Evolutionary conservation across 2,113 vertebrate genomes (phyloP), one percentile per base, ranked within the genome.

Genomic region (Pampusana beccarii): DNA sequence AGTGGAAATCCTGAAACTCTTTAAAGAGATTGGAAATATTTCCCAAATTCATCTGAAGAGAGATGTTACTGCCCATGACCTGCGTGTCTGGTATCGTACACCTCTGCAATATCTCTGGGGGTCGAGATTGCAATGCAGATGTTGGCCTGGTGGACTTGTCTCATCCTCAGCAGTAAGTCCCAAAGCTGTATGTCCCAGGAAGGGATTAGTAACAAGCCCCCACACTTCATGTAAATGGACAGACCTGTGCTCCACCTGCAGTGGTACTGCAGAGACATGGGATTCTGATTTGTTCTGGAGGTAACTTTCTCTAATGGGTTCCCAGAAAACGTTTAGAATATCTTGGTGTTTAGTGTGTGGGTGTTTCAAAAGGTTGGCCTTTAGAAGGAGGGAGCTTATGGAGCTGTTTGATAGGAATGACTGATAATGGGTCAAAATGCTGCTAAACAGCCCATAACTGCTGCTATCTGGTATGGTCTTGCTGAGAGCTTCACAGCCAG

Each of bases 341-440:
- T 54, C 74, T 79, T 17, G 46, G 58, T 90, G 82, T 94, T 88
- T 54, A 69, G 44, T 34, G 51, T 58, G 50, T 61, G 70, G 19
- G 33, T 92, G 56, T 93, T 93, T 88, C 11, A 23, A 34, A 64
- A 61, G 57, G 29, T 53, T 29, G 85, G 38, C 34, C 10, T 91
- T 80, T 60, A 56, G 89, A 71, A 92, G 42, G 34, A 66, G 56
- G 33, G 29, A 67, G n/a, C 13, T 83, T 65, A 58, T 61, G 80
- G 74, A 93, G 15, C 61, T 64, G 60, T 73, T 84, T 9, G 77
- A 75, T 88, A 56, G 73, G 89, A 96, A 87, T 94, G 94, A 51
- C 73, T 91, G 91, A 87, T 96, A 95, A 66, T 23, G 21, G 77
- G 33, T 48, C 33, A 81, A 84, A 89, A 78, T 75, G 70, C 53